A percentile compares a stretch with the other conserved stretches of the same genome.
These are phyloP conservation scores for Myanophis thanlyinensis DNA, from an alignment of 2,113 vertebrate species.

Conservation along the genomic window DNA sequence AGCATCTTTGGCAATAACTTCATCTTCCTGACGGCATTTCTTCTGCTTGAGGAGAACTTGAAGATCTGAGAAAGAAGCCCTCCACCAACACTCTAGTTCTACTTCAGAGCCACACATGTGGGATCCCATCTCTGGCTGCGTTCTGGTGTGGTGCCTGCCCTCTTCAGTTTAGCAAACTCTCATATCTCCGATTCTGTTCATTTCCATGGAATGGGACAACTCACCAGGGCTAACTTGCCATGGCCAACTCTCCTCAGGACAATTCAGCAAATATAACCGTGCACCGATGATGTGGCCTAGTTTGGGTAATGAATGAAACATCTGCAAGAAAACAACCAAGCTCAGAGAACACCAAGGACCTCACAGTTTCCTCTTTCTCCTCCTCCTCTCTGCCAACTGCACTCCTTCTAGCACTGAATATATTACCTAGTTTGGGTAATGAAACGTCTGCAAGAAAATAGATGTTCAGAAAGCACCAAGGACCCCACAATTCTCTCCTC, in stretches of 20 bases:
- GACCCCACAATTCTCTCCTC: too few relatives aligned
- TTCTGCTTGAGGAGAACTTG: background rate
- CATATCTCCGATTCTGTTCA: background rate
- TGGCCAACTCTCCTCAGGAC: background rate
- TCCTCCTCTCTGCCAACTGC: too few relatives aligned
- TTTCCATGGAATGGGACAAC: background rate
- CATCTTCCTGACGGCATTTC: background rate
- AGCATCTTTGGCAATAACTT: background rate
- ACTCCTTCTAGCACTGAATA: too few relatives aligned
- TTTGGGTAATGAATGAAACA: background rate
- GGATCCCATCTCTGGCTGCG: background rate
- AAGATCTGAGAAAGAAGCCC: background rate
- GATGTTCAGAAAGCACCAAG: too few relatives aligned
- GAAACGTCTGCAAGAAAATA: too few relatives aligned
- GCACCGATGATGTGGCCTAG: background rate
- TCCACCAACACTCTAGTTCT: background rate
- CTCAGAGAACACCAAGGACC: too few relatives aligned
- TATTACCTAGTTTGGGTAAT: too few relatives aligned
- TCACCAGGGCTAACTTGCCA: too few relatives aligned
- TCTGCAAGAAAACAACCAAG: too few relatives aligned
- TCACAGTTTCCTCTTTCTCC: too few relatives aligned
- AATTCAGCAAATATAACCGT: background rate
- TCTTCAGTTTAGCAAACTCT: background rate
- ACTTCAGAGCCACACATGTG: background rate
- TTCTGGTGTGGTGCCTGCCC: background rate